These are phyloP conservation scores for Conopomorpha cramerella DNA, from an alignment of 1,140 invertebrate genomes.

Conservation along the genomic window DNA sequence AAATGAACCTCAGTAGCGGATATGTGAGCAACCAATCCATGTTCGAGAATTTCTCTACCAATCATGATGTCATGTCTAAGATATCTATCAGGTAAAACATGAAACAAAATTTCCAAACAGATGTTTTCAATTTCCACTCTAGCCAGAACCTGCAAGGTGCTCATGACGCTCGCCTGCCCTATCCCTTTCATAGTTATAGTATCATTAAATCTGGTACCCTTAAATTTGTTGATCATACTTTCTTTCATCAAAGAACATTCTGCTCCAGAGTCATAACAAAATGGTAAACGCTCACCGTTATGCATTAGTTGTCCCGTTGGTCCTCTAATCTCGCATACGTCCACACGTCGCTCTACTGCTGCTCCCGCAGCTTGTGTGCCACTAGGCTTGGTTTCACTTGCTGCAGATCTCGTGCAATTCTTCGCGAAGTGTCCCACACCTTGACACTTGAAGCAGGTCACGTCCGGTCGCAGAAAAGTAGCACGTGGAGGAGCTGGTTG, in stretches of 20 bases:
- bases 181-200: neutral
- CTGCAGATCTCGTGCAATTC: no score
- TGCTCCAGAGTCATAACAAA: slow-evolving; percentile 4
- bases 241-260: slow-evolving; percentile 3
- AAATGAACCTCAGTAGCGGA: neutral
- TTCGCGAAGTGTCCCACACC: no score
- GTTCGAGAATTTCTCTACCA: slow-evolving; percentile 2
- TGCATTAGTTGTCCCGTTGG: neutral
- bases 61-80: neutral
- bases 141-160: neutral
- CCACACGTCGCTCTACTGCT: slow-evolving; percentile 3
- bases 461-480: no score
- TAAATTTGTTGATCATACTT: neutral
- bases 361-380: no score
- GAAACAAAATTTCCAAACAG: neutral
- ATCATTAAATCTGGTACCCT: neutral
- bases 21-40: neutral
- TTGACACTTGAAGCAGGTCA: no score
- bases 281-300: slow-evolving; percentile 1
- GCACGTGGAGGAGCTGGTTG: no score
- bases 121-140: neutral
- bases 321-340: neutral
- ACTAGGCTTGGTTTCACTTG: no score
- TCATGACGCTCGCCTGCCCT: neutral
- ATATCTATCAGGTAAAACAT: slow-evolving; percentile 1